phyloP scores from a whole-genome alignment of 2,113 vertebrate species.

The Ptilonorhynchus violaceus region DNA sequence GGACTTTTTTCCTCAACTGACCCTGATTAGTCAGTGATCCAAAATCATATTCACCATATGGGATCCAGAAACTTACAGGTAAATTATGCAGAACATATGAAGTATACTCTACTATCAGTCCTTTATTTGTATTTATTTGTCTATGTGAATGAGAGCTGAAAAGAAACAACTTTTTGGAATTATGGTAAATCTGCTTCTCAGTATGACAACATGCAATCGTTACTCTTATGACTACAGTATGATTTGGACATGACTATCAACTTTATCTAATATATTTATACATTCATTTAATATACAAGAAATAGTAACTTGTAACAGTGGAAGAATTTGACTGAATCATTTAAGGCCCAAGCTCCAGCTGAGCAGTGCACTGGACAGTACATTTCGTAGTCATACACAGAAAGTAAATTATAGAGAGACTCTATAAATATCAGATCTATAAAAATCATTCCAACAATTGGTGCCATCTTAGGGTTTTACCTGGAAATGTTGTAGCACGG shows the following conservation, averaged over 20 bases:
- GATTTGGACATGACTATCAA: neutral
- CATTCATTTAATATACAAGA: neutral
- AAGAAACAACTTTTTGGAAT: neutral
- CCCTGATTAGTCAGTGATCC: neutral
- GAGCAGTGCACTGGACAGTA: neutral
- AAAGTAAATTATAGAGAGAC: neutral
- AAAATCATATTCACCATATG: neutral
- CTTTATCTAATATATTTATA: neutral
- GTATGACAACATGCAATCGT: neutral
- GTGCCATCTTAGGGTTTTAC: neutral
- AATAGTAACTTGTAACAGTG: neutral
- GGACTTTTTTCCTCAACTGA: neutral
- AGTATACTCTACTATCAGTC: neutral
- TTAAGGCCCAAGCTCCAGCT: neutral
- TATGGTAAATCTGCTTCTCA: neutral
- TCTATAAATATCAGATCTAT: neutral
- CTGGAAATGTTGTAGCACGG: neutral
- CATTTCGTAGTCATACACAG: neutral
- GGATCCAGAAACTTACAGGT: neutral
- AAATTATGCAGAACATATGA: neutral
- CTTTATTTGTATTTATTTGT: neutral
- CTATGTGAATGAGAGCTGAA: neutral
- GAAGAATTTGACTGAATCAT: neutral
- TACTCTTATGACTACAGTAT: neutral
- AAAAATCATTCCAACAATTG: neutral